Evolutionary conservation across 2,797 vertebrate genomes (phyloP), one percentile per base, ranked within the genome.

Genomic region (Malacoctenus gilli): DNA sequence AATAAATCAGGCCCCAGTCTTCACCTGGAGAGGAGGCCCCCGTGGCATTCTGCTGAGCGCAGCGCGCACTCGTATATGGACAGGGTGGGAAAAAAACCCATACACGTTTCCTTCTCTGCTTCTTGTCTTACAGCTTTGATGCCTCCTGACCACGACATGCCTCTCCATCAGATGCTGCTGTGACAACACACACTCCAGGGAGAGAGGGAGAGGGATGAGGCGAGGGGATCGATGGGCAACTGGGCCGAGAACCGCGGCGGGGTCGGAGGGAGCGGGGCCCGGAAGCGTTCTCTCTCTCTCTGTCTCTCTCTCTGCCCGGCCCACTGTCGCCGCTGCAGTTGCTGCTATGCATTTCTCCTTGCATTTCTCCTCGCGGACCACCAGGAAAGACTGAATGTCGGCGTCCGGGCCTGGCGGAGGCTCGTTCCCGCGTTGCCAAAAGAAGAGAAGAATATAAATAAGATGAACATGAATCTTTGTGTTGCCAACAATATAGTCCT

Each of bases 401-500:
- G n/a, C n/a, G n/a, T n/a, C n/a, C n/a, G n/a, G n/a, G n/a, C n/a
- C n/a, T n/a, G n/a, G n/a, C n/a, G n/a, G n/a, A n/a, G n/a, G 35
- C 34, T 61, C 11, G 38, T 63, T 46, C 20, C 49, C 20, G 41
- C 28, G 31, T 71, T 68, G 68, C 72, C 68, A 80, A 67, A 56
- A 18, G 42, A 83, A 54, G 9, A 54, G 5, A 54, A 5, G 13
- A 46, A 68, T 16, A 50, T 2, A 34, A 53, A 58, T 28, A 22
- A 57, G 56, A 65, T 44, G 66, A 32, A 48, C 51, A 52, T 53
- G 35, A 81, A 54, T 72, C 32, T 44, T 59, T 77, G 46, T 75
- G 68, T 87, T 86, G 85, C 85, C 85, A 90, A 85, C 67, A 71
- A 73, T 81, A 68, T 82, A 77, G 75, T 85, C 74, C 90, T 91